Percentiles rank a stretch among this genome's conserved stretches.
These are phyloP conservation scores for Phallusia fumigata DNA, from an alignment of 23 tunicate genomes.

Conservation along the genomic window DNA sequence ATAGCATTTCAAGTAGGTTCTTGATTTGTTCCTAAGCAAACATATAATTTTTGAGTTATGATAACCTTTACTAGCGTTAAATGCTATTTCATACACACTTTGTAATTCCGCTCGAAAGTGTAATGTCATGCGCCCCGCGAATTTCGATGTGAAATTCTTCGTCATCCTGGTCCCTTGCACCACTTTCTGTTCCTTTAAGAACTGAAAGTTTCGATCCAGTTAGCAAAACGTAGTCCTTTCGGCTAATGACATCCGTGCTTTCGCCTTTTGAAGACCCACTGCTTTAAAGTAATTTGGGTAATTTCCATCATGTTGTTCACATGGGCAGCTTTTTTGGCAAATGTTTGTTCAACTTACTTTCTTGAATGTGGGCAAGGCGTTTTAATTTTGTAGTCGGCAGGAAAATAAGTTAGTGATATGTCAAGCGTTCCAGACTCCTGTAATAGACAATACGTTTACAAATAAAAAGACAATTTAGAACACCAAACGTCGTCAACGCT, in stretches of 20 bases:
- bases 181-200: constrained; percentile 17
- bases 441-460: too few species aligned
- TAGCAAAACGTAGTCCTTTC: constrained; percentile 29
- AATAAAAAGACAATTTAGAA: too few species aligned
- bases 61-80: too few species aligned
- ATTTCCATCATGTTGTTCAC: too few species aligned
- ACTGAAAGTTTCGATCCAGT: constrained; percentile 34
- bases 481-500: too few species aligned
- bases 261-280: constrained; percentile 1
- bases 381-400: neutral
- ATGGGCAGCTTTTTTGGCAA: too few species aligned
- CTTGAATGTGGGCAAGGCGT: neutral
- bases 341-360: too few species aligned
- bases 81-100: neutral
- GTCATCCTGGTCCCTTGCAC: constrained; percentile 35
- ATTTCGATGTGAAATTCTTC: constrained; percentile 37
- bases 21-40: constrained; percentile 21
- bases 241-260: constrained; percentile 21
- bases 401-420: neutral
- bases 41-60: too few species aligned
- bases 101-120: neutral
- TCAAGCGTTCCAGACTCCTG: neutral
- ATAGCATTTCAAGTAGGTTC: constrained; percentile 48
- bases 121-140: neutral
- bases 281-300: neutral